phyloP scores from a whole-genome alignment of 2,113 vertebrate species.

The Kryptolebias marmoratus region DNA sequence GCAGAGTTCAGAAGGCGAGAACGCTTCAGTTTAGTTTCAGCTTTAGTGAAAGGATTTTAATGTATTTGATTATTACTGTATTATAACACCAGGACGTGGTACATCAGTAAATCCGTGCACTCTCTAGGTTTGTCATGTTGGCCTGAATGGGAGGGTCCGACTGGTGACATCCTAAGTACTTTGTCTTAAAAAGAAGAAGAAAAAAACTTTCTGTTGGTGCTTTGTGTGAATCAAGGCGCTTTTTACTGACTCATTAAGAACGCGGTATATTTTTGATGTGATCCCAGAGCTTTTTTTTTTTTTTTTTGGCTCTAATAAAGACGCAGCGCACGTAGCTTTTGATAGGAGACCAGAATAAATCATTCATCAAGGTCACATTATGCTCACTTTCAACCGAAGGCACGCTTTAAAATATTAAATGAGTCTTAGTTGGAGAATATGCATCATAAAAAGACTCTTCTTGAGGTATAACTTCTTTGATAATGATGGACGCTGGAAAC shows the following conservation, averaged over 20 bases:
- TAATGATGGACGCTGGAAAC: constrained; percentile 27
- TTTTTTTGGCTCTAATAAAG: constrained; percentile 33
- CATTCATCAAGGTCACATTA: constrained; percentile 53
- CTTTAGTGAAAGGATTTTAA: too few species aligned
- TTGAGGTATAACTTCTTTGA: background rate
- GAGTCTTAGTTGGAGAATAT: constrained; percentile 19
- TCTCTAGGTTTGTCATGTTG: background rate
- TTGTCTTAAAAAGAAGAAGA: constrained; percentile 20
- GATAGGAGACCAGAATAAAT: constrained; percentile 36
- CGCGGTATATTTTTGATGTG: background rate
- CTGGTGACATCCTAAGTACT: constrained; percentile 43
- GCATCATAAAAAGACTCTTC: constrained; percentile 4
- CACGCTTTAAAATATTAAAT: constrained; percentile 43
- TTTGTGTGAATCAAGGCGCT: background rate
- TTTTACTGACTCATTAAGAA: constrained; percentile 34
- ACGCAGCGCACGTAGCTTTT: constrained; percentile 31
- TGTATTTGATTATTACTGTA: background rate
- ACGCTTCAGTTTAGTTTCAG: background rate
- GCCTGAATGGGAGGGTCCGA: constrained; percentile 36
- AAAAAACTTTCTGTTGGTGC: constrained; percentile 16
- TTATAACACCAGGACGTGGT: background rate
- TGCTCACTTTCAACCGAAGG: constrained; percentile 28
- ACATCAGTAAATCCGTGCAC: constrained; percentile 16
- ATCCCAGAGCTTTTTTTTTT: background rate
- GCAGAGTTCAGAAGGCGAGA: background rate